These are phyloP conservation scores for Sebastes aleutianus DNA, from an alignment of 2,797 vertebrate genomes.

Conservation along the genomic window DNA sequence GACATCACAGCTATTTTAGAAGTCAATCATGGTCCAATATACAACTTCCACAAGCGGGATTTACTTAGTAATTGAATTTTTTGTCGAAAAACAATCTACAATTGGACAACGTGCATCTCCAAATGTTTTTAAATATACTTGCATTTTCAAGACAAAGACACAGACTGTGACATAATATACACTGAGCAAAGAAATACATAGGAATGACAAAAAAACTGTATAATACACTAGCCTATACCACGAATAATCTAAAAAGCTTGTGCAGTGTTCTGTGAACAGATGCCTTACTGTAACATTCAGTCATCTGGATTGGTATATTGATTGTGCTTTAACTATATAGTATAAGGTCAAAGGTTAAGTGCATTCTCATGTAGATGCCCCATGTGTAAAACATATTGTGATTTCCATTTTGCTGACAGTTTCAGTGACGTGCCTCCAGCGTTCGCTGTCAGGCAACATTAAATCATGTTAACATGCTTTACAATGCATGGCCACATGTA, in stretches of 20 bases:
- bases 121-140: neutral
- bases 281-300: neutral
- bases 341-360: slow-evolving; percentile 47
- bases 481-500: slow-evolving; percentile 8
- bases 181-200: neutral
- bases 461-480: slow-evolving; percentile 16
- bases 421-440: neutral
- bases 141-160: neutral
- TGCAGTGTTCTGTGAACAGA: neutral
- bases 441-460: slow-evolving; percentile 11
- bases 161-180: neutral
- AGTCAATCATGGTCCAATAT: neutral
- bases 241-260: neutral
- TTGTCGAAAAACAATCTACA: neutral
- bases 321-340: slow-evolving; percentile 16
- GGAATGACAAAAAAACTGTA: neutral
- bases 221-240: neutral
- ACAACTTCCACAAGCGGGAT: neutral
- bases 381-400: slow-evolving; percentile 8
- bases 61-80: neutral
- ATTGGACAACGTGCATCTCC: neutral
- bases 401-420: slow-evolving; percentile 39
- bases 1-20: neutral
- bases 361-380: slow-evolving; percentile 8
- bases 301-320: slow-evolving; percentile 31